Evolutionary conservation across 2,113 vertebrate species (phyloP).

Genomic region (Heterocephalus glaber): DNA sequence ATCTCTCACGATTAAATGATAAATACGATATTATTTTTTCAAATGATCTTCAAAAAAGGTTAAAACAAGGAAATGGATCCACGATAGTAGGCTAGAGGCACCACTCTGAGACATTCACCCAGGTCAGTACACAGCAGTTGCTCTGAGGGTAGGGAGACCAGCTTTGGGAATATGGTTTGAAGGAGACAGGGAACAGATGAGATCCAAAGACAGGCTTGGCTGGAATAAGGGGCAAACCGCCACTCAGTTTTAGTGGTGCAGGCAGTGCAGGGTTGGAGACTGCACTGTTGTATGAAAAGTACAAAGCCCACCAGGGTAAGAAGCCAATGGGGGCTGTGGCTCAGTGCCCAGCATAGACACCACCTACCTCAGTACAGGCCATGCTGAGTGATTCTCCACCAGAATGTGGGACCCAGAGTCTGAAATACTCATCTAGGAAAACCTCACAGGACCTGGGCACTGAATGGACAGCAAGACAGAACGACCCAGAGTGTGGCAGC

Average conservation of each 20-base stretch:
- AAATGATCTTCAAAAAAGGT: neutral
- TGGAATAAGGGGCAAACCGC: neutral
- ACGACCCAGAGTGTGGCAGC: neutral
- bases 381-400: neutral
- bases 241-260: too few relatives aligned
- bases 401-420: neutral
- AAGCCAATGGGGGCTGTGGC: neutral
- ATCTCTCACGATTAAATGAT: neutral
- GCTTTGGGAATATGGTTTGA: neutral
- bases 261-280: neutral
- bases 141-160: neutral
- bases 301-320: neutral
- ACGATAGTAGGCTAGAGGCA: neutral
- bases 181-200: neutral
- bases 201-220: neutral
- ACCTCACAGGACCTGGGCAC: neutral
- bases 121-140: neutral
- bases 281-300: too few relatives aligned
- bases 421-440: neutral
- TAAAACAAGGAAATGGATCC: neutral
- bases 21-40: neutral
- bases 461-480: neutral
- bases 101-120: too few relatives aligned
- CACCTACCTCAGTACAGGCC: neutral
- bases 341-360: neutral